Base-by-base conservation (phyloP, 64 coral and sea anemone species). In the Montipora efflorescens region DNA sequence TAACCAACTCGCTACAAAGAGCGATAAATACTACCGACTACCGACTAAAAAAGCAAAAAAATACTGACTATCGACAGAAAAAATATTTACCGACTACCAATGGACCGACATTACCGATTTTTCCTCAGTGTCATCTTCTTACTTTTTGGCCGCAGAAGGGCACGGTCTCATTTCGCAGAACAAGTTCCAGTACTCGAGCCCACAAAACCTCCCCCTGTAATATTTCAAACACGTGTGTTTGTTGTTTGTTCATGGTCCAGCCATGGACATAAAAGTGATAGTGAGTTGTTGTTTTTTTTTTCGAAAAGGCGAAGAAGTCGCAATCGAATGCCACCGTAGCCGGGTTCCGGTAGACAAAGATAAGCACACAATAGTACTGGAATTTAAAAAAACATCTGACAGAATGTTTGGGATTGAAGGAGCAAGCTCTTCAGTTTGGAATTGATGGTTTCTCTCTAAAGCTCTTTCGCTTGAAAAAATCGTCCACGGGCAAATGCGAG, bases 321-420 rank as follows among this genome's bases (percentile, higher is more conserved):
- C 76, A 79, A 79, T 79, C 76, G 76, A 79, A 79, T 9, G 47
- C 47, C 76, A 51, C 76, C 76, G 76, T 79, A 79, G 45, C 76
- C 45, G 47, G 45, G 76, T 79, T 79, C 47, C 11, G 18, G 47
- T 79, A 0, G 74, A 76, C 74, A 76, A 76, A 76, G 74, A 25
- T 36, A 76, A 13, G 45, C 21, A 76, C 20, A 76, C 20, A 76
- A 43, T 22, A 76, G 74, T 76, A 25, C 44, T 74, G 15, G 74
- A 76, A 43, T 76, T 36, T 7, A 76, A 76, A 76, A 76, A 76
- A 67, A 2, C 21, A 76, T 76, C 74, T 76, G 23, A 76, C 23
- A 76, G 22, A 76, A 76, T 14, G 1, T 76, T 76, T 76, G 23
- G 5, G 74, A 11, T 43, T 76, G 74, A 76, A 76, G 20, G 74